Conservation (phyloP, 2,797 vertebrate species). For the Gymnothorax javanicus region DNA sequence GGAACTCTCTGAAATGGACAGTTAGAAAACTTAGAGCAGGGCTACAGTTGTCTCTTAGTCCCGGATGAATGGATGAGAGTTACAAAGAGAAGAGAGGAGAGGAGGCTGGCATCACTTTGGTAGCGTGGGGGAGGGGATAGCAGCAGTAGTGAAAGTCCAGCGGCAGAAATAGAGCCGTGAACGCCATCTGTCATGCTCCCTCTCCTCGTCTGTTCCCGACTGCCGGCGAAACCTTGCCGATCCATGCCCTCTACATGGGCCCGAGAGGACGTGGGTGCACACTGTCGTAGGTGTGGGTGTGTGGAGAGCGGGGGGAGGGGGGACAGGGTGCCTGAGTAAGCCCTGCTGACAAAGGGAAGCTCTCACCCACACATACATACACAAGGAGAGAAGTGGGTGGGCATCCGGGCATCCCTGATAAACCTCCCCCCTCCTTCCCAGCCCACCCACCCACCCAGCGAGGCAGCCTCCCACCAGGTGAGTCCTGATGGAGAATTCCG, state of each 20-base stretch:
- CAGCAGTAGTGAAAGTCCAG: slow-evolving; percentile 80
- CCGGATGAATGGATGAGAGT: slow-evolving; percentile 67
- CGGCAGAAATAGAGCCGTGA: slow-evolving; percentile 87
- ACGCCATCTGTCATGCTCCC: slow-evolving; percentile 82
- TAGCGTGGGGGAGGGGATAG: slow-evolving; percentile 44
- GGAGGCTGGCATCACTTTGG: slow-evolving; percentile 23
- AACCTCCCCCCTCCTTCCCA: slow-evolving; percentile 50
- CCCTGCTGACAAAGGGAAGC: slow-evolving; percentile 77
- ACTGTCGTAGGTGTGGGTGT: slow-evolving; percentile 77
- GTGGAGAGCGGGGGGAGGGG: slow-evolving; percentile 32
- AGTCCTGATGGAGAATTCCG: slow-evolving; percentile 68
- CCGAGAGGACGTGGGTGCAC: slow-evolving; percentile 75
- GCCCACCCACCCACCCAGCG: slow-evolving; percentile 56
- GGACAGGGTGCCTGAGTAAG: slow-evolving; percentile 70
- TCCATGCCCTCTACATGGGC: slow-evolving; percentile 69
- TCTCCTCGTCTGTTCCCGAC: slow-evolving; percentile 78
- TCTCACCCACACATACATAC: slow-evolving; percentile 75
- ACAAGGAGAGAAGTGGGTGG: slow-evolving; percentile 69
- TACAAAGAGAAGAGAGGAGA: slow-evolving; percentile 59
- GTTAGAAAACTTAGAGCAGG: slow-evolving; percentile 49
- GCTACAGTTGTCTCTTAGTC: slow-evolving; percentile 71
- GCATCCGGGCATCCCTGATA: slow-evolving; percentile 76
- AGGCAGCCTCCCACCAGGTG: slow-evolving; percentile 67
- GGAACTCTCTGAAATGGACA: neutral
- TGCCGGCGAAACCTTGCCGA: slow-evolving; percentile 68